Percentiles rank a stretch among this genome's conserved stretches.
Evolutionary conservation across 2,113 vertebrate genomes (phyloP).

Genomic region (Ovis canadensis): DNA sequence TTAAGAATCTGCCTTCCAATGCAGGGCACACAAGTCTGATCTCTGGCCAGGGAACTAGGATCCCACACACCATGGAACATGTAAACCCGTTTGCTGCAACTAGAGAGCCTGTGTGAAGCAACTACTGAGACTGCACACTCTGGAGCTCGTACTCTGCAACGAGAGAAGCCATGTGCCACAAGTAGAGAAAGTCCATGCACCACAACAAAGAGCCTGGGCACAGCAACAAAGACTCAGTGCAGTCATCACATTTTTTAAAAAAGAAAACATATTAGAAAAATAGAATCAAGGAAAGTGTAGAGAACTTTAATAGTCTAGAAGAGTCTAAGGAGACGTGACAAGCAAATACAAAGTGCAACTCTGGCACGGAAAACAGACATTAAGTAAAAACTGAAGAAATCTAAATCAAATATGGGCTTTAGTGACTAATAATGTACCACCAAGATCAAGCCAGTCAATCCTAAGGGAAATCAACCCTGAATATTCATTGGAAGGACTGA

Average conservation of each 20-base stretch:
- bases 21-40: neutral
- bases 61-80: neutral
- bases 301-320: neutral
- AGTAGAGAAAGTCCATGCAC: neutral
- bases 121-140: neutral
- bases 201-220: neutral
- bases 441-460: neutral
- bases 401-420: neutral
- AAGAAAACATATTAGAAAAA: neutral
- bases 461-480: neutral
- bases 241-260: neutral
- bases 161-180: neutral
- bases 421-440: neutral
- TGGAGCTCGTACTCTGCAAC: neutral
- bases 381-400: neutral
- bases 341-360: neutral
- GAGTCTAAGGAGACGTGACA: neutral
- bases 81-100: neutral
- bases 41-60: neutral
- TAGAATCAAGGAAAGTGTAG: neutral
- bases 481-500: neutral
- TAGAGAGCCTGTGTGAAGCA: neutral
- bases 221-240: neutral
- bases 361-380: neutral
- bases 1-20: neutral